These are phyloP conservation scores for Drosophila paranaensis DNA, from an alignment of 2,888 invertebrate species.

Conservation along the genomic window DNA sequence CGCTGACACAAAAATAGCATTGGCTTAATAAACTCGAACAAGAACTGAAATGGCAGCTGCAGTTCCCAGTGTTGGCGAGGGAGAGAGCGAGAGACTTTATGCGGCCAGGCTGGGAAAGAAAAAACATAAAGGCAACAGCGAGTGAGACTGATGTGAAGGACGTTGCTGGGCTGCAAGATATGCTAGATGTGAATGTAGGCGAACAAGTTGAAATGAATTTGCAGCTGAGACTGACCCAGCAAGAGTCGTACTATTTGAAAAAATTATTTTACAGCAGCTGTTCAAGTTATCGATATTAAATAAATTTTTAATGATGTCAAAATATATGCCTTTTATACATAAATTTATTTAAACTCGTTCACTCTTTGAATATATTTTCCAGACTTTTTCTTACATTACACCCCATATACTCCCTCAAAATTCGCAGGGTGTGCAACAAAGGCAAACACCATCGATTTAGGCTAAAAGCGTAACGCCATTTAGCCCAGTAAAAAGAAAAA, in stretches of 20 bases:
- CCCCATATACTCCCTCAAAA: not conserved
- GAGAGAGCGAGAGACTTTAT: constrained; percentile 35
- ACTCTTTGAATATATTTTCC: not conserved
- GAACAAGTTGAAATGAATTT: not conserved
- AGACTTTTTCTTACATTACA: not conserved
- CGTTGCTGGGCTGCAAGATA: not conserved
- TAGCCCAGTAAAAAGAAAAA: constrained; percentile 1
- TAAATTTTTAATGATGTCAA: too few species aligned
- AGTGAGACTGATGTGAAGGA: not conserved
- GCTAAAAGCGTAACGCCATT: constrained; percentile 49
- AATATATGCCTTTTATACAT: not conserved
- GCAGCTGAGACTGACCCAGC: not conserved
- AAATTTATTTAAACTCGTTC: not conserved
- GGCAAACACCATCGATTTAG: constrained; percentile 25
- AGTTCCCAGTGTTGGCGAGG: constrained; percentile 23
- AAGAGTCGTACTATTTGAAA: not conserved
- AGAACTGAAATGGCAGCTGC: constrained; percentile 46
- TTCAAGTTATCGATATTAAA: accelerated
- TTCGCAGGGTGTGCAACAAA: constrained; percentile 28
- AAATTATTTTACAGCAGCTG: not conserved
- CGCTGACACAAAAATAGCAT: constrained; percentile 65
- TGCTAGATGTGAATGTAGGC: not conserved
- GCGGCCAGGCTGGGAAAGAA: constrained; percentile 11
- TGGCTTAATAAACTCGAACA: constrained; percentile 61
- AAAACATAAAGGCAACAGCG: not conserved